phyloP scores from a whole-genome alignment of 2,888 invertebrate species.

The Pseudococcus longispinus region DNA sequence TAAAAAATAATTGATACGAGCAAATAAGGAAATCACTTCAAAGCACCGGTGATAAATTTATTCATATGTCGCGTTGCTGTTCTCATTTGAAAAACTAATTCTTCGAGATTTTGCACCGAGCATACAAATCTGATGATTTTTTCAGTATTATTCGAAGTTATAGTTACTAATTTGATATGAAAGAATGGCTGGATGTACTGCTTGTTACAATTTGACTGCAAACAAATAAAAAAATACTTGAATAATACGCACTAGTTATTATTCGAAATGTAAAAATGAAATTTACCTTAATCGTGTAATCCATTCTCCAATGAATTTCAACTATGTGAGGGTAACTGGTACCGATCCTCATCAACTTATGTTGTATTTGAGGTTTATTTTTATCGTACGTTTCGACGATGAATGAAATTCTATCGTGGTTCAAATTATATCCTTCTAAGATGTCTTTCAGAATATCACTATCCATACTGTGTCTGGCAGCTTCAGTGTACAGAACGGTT shows the following conservation, averaged over 20 bases:
- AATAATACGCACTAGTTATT: neutral
- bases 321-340: conserved; percentile 26
- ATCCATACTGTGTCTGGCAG: conserved; percentile 13
- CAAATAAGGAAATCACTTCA: neutral
- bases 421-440: conserved; percentile 25
- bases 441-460: conserved; percentile 10
- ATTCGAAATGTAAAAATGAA: neutral
- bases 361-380: neutral
- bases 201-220: conserved; percentile 32
- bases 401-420: neutral
- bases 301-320: conserved; percentile 46
- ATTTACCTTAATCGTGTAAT: conserved; percentile 33
- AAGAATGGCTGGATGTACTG: conserved; percentile 3
- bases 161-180: neutral
- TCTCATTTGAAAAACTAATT: conserved; percentile 25
- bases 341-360: neutral
- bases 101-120: neutral
- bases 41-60: neutral
- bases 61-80: conserved; percentile 3
- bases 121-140: conserved; percentile 20
- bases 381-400: neutral
- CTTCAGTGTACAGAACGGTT: conserved; percentile 19
- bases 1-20: neutral
- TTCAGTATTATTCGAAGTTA: neutral
- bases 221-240: neutral